Conservation (phyloP, 2,113 vertebrate species). For the Fukomys damarensis region DNA sequence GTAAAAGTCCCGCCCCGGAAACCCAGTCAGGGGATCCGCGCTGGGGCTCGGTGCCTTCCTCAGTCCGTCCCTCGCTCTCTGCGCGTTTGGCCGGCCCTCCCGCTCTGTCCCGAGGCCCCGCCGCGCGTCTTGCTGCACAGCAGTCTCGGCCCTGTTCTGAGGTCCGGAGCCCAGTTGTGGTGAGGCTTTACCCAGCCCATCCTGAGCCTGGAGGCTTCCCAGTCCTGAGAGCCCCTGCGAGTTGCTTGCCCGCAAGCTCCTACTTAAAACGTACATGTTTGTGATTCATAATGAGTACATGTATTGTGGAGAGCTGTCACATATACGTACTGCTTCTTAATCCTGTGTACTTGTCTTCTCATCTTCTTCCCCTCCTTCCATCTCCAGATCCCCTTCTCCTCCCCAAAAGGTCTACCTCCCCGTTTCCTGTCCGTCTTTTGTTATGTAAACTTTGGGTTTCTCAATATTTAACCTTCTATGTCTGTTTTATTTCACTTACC, state of each 20-base stretch:
- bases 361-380: background rate
- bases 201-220: background rate
- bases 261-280: background rate
- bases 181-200: background rate
- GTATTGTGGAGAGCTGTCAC: background rate
- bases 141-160: background rate
- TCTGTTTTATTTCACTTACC: background rate
- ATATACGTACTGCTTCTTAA: background rate
- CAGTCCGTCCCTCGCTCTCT: background rate
- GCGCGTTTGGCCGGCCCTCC: fast-evolving
- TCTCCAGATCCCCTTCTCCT: background rate
- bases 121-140: fast-evolving
- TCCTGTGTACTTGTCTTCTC: background rate
- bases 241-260: background rate
- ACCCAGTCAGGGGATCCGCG: background rate
- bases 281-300: background rate
- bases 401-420: background rate
- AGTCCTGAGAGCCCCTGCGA: background rate
- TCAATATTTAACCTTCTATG: background rate
- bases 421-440: background rate
- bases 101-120: fast-evolving
- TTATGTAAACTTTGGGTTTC: background rate
- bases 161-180: background rate
- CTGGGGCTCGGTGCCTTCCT: fast-evolving
- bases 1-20: conserved; percentile 26